These are phyloP conservation scores for Rhinoderma darwinii DNA, from an alignment of 2,113 vertebrate species.

Conservation along the genomic window DNA sequence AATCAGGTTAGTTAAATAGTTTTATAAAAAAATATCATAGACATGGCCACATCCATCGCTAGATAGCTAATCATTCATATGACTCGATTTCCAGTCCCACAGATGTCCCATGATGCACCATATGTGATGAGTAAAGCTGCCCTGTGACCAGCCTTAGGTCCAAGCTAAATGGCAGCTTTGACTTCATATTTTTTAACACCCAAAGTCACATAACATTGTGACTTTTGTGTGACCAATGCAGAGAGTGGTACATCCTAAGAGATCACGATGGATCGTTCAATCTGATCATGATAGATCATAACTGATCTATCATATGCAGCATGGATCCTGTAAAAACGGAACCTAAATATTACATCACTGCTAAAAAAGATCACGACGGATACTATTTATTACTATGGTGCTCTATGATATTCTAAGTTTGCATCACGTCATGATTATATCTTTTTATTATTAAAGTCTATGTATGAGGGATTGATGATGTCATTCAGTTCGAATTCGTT, in stretches of 20 bases:
- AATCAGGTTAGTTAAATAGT: conserved; percentile 6
- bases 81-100: background rate
- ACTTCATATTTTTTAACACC: background rate
- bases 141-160: background rate
- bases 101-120: background rate
- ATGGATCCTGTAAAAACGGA: background rate
- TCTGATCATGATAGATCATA: background rate
- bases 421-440: too few species aligned
- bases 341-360: too few species aligned
- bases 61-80: background rate
- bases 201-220: background rate
- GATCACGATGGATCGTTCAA: background rate
- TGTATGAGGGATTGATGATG: too few species aligned
- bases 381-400: too few species aligned
- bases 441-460: too few species aligned
- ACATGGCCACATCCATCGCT: background rate
- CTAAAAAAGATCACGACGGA: too few species aligned
- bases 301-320: too few species aligned
- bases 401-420: too few species aligned
- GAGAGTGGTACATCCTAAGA: background rate
- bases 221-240: background rate
- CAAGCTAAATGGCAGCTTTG: too few species aligned
- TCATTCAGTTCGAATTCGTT: too few species aligned
- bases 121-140: background rate
- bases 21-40: background rate